Base-by-base conservation (phyloP, 1,140 invertebrate genomes). In the Muscidifurax raptorellus region DNA sequence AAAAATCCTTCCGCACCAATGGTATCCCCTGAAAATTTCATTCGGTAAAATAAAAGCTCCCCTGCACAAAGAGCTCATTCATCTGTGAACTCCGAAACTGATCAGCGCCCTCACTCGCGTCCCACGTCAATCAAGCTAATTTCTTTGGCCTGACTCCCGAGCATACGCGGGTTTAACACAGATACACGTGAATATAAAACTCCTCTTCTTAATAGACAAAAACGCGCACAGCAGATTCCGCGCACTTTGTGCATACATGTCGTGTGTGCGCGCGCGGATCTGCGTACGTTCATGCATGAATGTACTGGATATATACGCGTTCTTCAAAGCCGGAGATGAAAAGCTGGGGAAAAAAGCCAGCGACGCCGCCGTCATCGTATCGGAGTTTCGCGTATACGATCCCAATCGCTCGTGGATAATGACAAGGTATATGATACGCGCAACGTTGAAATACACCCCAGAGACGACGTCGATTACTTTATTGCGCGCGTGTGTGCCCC, bases 201-300 rank as follows among this genome's bases (percentile, higher is more conserved):
- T 59, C 18, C 52, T 59, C 22, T 59, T 18, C 52, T 47, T 47
- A 47, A 18, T 15, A 44, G 1, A n/a, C 36, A 40, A 10, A 40
- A 40, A 40, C 36, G 36, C 36, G 36, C 10, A 10, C 36, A 4
- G 22, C 0, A 2, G 32, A 40, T 9, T 30, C 15, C 32, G 36
- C 71, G 30, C 28, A 74, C 18, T 74, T 74, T 18, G 30, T 10
- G 27, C n/a, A n/a, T n/a, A n/a, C n/a, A n/a, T n/a, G 71, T 22
- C 27, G 71, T 27, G 66, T 9, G 9, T 18, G 15, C 13, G n/a
- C 64, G 27, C 74, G 72, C 44, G n/a, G n/a, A n/a, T n/a, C n/a
- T n/a, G n/a, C n/a, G n/a, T n/a, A n/a, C n/a, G n/a, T n/a, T 52
- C 32, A n/a, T 74, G 74, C 74, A 52, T 76, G 25, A 76, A 76